Conservation (phyloP, 1,140 invertebrate genomes). For the Drosophila dunni region DNA sequence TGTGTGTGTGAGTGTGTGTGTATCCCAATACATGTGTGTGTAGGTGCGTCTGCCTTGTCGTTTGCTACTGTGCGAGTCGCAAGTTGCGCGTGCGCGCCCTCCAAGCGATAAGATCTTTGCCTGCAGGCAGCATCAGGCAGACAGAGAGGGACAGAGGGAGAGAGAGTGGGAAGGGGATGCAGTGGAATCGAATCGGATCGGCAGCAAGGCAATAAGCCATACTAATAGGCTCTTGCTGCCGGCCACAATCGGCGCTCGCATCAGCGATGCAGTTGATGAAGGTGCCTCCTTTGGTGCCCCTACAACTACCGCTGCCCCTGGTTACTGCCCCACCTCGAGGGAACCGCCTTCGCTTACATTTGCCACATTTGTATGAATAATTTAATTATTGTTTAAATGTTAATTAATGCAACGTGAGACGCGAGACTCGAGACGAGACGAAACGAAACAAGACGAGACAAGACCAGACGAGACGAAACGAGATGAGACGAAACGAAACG, state of each 20-base stretch:
- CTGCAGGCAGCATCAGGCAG: conserved; percentile 4
- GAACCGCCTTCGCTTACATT: conserved; percentile 53
- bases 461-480: not conserved
- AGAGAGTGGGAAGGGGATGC: not conserved
- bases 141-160: conserved; percentile 8
- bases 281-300: conserved; percentile 27
- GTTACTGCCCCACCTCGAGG: not conserved
- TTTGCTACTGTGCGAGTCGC: conserved; percentile 47
- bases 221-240: conserved; percentile 74
- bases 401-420: conserved; percentile 83
- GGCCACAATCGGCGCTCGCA: conserved; percentile 39
- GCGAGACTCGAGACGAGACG: conserved; percentile 26
- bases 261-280: conserved; percentile 35
- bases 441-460: conserved; percentile 5
- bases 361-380: conserved; percentile 84
- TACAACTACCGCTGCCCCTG: not conserved
- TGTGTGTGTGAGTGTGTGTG: conserved; percentile 1
- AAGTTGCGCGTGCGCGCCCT: conserved; percentile 75
- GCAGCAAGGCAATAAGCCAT: conserved; percentile 74
- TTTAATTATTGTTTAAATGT: conserved; percentile 85
- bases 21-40: conserved; percentile 43
- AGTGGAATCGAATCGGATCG: conserved; percentile 30
- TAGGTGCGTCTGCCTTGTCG: conserved; percentile 34
- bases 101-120: conserved; percentile 65
- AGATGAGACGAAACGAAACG: not conserved